Evolutionary conservation across 2,888 invertebrate species (phyloP).

Genomic region (Chromoteleia sp.): DNA sequence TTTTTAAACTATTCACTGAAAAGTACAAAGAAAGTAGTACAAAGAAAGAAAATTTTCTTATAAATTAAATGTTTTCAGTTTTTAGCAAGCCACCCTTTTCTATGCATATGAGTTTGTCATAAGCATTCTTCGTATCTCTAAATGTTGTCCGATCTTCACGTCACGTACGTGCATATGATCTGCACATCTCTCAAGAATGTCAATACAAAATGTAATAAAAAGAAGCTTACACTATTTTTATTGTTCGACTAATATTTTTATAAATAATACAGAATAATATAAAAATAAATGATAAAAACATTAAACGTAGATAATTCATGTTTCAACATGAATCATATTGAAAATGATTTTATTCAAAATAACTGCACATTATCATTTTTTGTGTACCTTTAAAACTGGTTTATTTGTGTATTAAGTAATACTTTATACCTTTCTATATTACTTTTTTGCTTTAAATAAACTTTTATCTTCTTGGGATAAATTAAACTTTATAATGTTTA

Average conservation of each 20-base stretch:
- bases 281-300: too few relatives aligned
- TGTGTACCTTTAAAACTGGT: too few relatives aligned
- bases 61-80: background rate
- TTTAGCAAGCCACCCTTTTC: background rate
- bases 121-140: background rate
- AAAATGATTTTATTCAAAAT: too few relatives aligned
- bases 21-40: too few relatives aligned
- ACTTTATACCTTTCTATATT: too few relatives aligned
- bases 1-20: too few relatives aligned
- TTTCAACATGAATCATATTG: background rate
- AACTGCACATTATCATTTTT: too few relatives aligned
- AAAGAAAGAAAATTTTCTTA: background rate
- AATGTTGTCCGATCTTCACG: slow-evolving; percentile 9
- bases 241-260: slow-evolving; percentile 2
- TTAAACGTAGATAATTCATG: background rate
- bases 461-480: too few relatives aligned
- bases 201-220: slow-evolving; percentile 14
- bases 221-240: background rate
- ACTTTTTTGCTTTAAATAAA: too few relatives aligned
- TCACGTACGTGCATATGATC: slow-evolving; percentile 28
- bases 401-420: too few relatives aligned
- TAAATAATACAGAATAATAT: background rate
- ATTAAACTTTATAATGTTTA: too few relatives aligned
- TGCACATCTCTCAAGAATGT: slow-evolving; percentile 2
- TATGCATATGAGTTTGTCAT: slow-evolving; percentile 1